These are phyloP conservation scores for Passer domesticus DNA, from an alignment of 2,113 vertebrate genomes.

Conservation along the genomic window DNA sequence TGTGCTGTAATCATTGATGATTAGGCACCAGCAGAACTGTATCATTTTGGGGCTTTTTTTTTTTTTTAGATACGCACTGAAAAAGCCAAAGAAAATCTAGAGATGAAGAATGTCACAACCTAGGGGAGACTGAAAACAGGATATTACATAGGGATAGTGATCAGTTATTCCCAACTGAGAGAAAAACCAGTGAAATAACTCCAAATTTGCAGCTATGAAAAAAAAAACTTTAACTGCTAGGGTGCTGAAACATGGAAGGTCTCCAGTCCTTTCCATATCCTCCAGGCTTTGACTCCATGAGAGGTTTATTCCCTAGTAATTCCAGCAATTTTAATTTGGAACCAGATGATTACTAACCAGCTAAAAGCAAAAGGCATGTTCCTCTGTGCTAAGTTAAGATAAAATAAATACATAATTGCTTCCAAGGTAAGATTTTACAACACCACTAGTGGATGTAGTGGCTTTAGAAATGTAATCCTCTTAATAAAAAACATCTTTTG, in stretches of 20 bases:
- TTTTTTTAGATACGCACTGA: background rate
- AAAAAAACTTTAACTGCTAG: background rate
- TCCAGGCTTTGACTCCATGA: background rate
- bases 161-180: background rate
- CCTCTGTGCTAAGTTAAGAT: background rate
- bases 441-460: too few species aligned
- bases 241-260: background rate
- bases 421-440: background rate
- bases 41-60: rapidly evolving
- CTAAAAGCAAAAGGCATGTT: background rate
- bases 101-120: background rate
- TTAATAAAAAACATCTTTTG: background rate
- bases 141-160: background rate
- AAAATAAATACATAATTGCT: background rate
- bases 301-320: background rate
- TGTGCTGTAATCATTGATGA: background rate
- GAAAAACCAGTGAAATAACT: background rate
- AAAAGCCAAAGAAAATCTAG: background rate
- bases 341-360: background rate
- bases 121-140: background rate
- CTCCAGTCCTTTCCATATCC: background rate
- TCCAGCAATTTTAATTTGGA: background rate
- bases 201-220: background rate
- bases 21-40: background rate
- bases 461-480: background rate